A percentile compares a stretch with the other conserved stretches of the same genome.
Conservation (phyloP, 2,113 vertebrate genomes). For the Phyllostomus discolor region DNA sequence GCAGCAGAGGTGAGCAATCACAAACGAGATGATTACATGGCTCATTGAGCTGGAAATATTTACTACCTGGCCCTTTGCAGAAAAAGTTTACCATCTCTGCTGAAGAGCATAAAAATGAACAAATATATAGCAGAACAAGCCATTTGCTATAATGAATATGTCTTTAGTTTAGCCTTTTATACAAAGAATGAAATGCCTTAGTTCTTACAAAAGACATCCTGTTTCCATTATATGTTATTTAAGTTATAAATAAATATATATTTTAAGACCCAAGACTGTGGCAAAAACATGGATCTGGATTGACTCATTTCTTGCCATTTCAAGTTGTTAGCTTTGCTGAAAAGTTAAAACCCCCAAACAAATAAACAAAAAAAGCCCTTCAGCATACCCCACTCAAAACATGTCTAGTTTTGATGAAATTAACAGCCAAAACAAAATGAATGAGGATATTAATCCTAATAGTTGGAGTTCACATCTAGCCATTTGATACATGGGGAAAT, state of each 20-base stretch:
- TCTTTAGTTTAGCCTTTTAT: neutral
- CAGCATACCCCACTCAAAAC: neutral
- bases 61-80: neutral
- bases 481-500: neutral
- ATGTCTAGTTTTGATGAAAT: neutral
- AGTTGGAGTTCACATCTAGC: neutral
- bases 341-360: neutral
- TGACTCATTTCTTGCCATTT: neutral
- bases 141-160: neutral
- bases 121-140: neutral
- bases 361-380: neutral
- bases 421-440: neutral
- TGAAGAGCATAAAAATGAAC: neutral
- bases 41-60: neutral
- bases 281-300: neutral
- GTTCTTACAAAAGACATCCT: neutral
- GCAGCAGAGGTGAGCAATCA: neutral
- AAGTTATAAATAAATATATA: neutral
- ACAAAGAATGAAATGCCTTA: neutral
- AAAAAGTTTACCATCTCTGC: neutral
- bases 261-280: neutral
- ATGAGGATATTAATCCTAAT: neutral
- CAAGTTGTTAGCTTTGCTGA: neutral
- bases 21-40: neutral
- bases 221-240: neutral